A percentile compares a stretch with the other conserved stretches of the same genome.
Conservation (phyloP, 64 coral and sea anemone genomes). For the Exaiptasia diaphana region DNA sequence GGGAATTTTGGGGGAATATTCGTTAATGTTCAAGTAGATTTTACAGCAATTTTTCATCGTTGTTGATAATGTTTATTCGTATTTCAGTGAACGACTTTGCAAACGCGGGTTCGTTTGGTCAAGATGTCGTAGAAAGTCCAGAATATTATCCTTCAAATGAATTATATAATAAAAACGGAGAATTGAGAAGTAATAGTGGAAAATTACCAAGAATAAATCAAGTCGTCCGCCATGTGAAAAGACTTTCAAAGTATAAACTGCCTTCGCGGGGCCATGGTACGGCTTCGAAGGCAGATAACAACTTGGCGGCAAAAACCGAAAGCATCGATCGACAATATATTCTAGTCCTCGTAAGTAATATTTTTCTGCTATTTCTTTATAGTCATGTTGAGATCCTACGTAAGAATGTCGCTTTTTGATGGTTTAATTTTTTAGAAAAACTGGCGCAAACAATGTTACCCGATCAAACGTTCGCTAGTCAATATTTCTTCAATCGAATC, state of each 20-base stretch:
- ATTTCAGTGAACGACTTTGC: slow-evolving; percentile 48
- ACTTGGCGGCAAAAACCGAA: too few relatives aligned
- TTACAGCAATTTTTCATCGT: neutral
- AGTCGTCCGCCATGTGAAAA: neutral
- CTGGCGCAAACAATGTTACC: too few relatives aligned
- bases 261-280: too few relatives aligned
- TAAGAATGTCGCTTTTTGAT: too few relatives aligned
- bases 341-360: slow-evolving; percentile 54
- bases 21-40: neutral
- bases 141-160: neutral
- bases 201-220: too few relatives aligned
- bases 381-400: too few relatives aligned
- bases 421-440: too few relatives aligned
- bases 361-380: neutral
- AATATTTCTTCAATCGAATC: neutral
- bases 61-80: slow-evolving; percentile 53
- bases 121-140: slow-evolving; percentile 1
- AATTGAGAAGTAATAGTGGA: too few relatives aligned
- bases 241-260: neutral
- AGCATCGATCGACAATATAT: slow-evolving; percentile 4
- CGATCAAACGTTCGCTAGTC: neutral
- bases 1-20: neutral
- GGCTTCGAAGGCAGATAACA: too few relatives aligned
- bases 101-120: slow-evolving; percentile 81
- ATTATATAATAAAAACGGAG: neutral